Conservation (phyloP, 2,113 vertebrate genomes). For the Sylvietta virens region DNA sequence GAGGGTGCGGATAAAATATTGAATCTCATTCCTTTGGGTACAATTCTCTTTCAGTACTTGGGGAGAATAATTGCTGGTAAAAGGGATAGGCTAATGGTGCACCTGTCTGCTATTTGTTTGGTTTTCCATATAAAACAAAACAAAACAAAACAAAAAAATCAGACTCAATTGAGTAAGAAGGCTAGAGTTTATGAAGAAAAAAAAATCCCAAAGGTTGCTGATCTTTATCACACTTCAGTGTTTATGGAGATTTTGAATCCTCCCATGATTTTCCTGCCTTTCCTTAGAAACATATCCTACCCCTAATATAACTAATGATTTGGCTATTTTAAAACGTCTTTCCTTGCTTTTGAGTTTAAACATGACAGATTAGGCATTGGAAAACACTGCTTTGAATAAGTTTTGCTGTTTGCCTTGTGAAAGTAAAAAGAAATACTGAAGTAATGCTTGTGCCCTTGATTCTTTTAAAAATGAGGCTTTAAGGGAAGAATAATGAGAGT, state of each 20-base stretch:
- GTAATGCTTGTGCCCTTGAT: background rate
- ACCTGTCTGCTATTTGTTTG: background rate
- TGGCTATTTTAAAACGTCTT: background rate
- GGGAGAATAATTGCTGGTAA: background rate
- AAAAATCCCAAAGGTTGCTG: background rate
- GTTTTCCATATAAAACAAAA: background rate
- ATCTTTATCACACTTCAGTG: background rate
- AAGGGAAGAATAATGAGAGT: background rate
- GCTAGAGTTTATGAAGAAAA: background rate
- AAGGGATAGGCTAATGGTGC: background rate
- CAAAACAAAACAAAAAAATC: background rate
- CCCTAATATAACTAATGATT: background rate
- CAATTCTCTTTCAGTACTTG: background rate
- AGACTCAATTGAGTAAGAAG: background rate
- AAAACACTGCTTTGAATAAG: background rate
- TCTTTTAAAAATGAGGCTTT: background rate
- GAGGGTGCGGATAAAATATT: slow-evolving; percentile 2
- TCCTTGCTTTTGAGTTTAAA: background rate
- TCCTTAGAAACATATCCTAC: background rate
- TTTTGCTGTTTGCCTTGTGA: background rate
- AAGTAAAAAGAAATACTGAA: background rate
- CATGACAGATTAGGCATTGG: background rate
- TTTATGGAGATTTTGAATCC: background rate
- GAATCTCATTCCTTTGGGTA: background rate
- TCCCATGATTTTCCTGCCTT: background rate